Base-by-base conservation (phyloP, 2,888 invertebrate species). In the Drosophila pegasa region DNA sequence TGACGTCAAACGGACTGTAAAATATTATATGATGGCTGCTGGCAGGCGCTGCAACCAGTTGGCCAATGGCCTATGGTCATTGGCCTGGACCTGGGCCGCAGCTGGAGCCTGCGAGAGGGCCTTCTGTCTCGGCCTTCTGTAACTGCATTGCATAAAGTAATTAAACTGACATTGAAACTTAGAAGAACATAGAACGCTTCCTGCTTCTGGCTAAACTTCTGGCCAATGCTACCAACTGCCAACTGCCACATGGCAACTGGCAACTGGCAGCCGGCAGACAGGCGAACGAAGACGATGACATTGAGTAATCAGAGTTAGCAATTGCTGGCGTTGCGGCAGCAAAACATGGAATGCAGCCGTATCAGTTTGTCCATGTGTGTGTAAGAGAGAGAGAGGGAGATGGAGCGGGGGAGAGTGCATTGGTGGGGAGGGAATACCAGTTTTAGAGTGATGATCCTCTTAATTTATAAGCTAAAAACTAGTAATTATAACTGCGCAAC, bases 101-200 rank as follows among this genome's bases (percentile, higher is more conserved):
- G 45, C n/a, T 33, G 20, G 14, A 12, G 8, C 16, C 41, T 25
- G 47, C 10, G n/a, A 14, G 22, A 20, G n/a, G 10, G 20, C 20
- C 57, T 57, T 57, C 78, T 65, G 63, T 57, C 62, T 71, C 68
- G 50, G 65, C 58, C 64, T 69, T 73, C 68, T 55, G 85, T 38
- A 63, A 52, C 75, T 65, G 67, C 78, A 84, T 78, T 80, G 88
- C 87, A 84, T 84, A 83, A 84, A 88, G 88, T 87, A 84, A 84
- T 84, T 84, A 88, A 84, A 87, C 84, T 86, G 84, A 88, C 84
- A 84, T 83, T 88, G 84, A 84, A 84, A 87, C 88, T 83, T 88
- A 87, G 88, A 87, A 66, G 85, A 87, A 88, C 88, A 84, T 83
- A 80, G 88, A 87, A 84, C 51, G 84, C 87, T 84, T 88, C 88